Evolutionary conservation across 2,888 invertebrate species (phyloP).

Genomic region (Chaitophorus viminalis): DNA sequence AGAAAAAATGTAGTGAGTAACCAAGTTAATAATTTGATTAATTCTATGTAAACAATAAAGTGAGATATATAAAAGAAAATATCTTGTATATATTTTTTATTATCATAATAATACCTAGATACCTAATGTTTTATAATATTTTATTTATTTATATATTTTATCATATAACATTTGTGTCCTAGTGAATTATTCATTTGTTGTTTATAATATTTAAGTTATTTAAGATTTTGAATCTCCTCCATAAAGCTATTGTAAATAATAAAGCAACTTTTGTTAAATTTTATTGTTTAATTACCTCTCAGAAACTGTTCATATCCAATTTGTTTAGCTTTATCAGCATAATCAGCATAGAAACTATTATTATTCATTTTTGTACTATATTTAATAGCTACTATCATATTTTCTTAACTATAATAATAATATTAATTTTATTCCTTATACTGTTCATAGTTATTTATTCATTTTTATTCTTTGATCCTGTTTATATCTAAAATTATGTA

Average conservation of each 20-base stretch:
- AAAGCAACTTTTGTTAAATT: neutral
- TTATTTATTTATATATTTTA: conserved; percentile 4
- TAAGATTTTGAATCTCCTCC: conserved; percentile 30
- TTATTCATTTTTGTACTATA: neutral
- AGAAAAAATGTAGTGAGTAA: conserved; percentile 10
- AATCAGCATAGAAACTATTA: neutral
- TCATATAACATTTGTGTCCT: conserved; percentile 6
- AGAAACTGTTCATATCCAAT: neutral
- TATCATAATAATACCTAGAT: neutral
- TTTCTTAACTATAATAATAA: neutral
- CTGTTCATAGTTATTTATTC: conserved; percentile 1
- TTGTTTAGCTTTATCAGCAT: neutral
- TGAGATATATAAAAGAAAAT: conserved; percentile 23
- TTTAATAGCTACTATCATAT: neutral
- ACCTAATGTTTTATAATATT: neutral
- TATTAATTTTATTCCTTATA: conserved; percentile 3
- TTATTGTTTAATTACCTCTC: neutral
- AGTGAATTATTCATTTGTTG: conserved; percentile 19
- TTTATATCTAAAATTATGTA: too few relatives aligned
- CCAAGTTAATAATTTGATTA: conserved; percentile 4
- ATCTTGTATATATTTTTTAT: conserved; percentile 30
- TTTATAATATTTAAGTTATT: conserved; percentile 46
- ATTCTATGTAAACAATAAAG: conserved; percentile 10
- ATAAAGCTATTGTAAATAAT: conserved; percentile 9
- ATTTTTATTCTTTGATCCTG: too few relatives aligned